Conservation (phyloP, 1,140 invertebrate species). For the Trissolcus basalis region DNA sequence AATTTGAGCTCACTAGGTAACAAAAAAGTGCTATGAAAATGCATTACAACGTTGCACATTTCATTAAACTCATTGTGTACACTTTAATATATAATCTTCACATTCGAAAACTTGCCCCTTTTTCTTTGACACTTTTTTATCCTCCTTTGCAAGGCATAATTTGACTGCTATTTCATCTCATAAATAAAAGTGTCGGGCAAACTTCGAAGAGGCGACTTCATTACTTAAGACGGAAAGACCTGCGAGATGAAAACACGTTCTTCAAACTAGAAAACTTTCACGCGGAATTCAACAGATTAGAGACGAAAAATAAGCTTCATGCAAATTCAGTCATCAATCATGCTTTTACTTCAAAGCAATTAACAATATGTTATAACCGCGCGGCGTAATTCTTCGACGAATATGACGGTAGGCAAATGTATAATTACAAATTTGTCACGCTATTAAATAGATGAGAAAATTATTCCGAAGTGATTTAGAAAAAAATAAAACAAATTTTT, state of each 20-base stretch:
- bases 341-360: slow-evolving; percentile 6
- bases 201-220: slow-evolving; percentile 52
- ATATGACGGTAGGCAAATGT: no score
- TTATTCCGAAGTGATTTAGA: no score
- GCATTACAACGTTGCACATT: no score
- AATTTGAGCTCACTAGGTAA: no score
- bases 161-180: slow-evolving; percentile 54
- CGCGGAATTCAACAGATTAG: slow-evolving; percentile 50
- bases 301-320: slow-evolving; percentile 34
- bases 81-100: no score
- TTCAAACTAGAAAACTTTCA: slow-evolving; percentile 58
- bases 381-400: no score
- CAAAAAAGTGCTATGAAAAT: no score
- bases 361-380: no score
- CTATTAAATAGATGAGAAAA: no score
- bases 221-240: slow-evolving; percentile 55
- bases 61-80: background rate
- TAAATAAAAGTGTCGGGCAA: slow-evolving; percentile 55
- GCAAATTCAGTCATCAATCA: slow-evolving; percentile 30
- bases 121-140: slow-evolving; percentile 13
- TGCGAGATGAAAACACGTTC: no score
- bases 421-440: no score
- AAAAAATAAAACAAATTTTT: background rate
- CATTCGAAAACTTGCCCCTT: slow-evolving; percentile 30
- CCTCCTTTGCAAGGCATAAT: slow-evolving; percentile 12